Base-by-base conservation (phyloP, 2,888 invertebrate genomes). In the Steinernema hermaphroditum region DNA sequence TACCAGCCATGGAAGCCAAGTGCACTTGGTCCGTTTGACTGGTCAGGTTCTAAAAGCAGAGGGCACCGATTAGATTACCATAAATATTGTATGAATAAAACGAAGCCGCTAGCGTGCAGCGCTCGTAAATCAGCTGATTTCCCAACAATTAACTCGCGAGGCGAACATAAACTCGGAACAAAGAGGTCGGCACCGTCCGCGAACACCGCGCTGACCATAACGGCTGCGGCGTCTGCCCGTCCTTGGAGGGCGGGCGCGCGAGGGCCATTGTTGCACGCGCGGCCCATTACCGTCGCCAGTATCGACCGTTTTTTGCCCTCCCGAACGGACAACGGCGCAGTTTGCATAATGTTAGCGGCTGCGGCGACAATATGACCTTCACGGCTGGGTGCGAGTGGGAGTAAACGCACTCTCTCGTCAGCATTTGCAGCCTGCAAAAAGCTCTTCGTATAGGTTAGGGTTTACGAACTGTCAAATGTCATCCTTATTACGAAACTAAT, bases 301-400 rank as follows among this genome's bases (percentile, higher is more conserved):
- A 62, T 62, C 62, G 62, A 62, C 62, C 62, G 62, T 62, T 62
- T 62, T 62, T 62, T 62, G 34, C 62, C 62, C 62, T 62, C 32
- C 62, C 62, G 62, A 62, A 22, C 62, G 62, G 29, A 62, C 62
- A 62, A 62, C 62, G 62, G 27, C 54, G 54, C 62, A 62, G 62
- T 62, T 62, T 62, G 62, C 62, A 62, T 62, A 62, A 62, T 62
- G 62, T 62, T 62, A 62, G 62, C 62, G 62, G 62, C 62, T 62
- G 62, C 62, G 62, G 62, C 62, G 62, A 62, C 62, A 62, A 62
- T 62, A 32, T 62, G 62, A 62, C 62, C 62, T 62, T 62, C 62
- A 62, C 62, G 62, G 19, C 32, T 8, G 62, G 29, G 62, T 62
- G 62, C 29, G 62, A 62, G 32, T 4, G 62, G 16, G 32, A 32